Evolutionary conservation across 2,797 vertebrate species (phyloP).

Genomic region (Phylloscopus collybita): DNA sequence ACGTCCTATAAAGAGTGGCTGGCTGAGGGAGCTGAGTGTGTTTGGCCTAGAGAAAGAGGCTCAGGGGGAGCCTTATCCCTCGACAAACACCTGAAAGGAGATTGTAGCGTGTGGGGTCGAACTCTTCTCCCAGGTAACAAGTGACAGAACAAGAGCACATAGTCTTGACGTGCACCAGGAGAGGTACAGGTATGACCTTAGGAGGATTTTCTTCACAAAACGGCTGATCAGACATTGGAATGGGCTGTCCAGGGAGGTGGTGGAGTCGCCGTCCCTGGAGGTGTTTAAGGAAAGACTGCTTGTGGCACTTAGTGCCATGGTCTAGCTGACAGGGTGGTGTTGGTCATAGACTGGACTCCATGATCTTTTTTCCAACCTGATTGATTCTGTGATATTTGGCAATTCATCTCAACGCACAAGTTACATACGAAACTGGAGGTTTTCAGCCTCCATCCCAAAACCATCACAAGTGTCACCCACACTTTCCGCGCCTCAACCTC

Average conservation of each 20-base stretch:
- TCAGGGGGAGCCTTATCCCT: background rate
- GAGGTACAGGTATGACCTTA: background rate
- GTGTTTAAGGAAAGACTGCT: background rate
- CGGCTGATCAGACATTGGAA: background rate
- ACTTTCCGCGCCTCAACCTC: accelerated
- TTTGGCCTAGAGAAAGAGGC: background rate
- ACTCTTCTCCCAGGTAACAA: background rate
- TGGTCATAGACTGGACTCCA: too few relatives aligned
- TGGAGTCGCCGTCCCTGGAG: background rate
- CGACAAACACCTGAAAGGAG: background rate
- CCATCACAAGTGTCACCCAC: accelerated
- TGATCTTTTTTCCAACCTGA: background rate
- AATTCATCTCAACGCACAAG: background rate
- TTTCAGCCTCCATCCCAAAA: background rate
- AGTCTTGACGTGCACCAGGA: background rate
- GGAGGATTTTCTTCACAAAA: background rate
- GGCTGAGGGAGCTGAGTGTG: background rate
- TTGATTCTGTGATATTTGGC: too few relatives aligned
- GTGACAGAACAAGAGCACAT: background rate
- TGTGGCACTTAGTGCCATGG: accelerated
- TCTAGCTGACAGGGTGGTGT: too few relatives aligned
- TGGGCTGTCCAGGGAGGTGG: background rate
- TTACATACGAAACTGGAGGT: accelerated
- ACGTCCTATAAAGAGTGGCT: background rate
- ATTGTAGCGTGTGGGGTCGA: accelerated